Evolutionary conservation across 2,797 vertebrate species (phyloP), one percentile per base, ranked within the genome.

Genomic region (Malurus leucopterus): DNA sequence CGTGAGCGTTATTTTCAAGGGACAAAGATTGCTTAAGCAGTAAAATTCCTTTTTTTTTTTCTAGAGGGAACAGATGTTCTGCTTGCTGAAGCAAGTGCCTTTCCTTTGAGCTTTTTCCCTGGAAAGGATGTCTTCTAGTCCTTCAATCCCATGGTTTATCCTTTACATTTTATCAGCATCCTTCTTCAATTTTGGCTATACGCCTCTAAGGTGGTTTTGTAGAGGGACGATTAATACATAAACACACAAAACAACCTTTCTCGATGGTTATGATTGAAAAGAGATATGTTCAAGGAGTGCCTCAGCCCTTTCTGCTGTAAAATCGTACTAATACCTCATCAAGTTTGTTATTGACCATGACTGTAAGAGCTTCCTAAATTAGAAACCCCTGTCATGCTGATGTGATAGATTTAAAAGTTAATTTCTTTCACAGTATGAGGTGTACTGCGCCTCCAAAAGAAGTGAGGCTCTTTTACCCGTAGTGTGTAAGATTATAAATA

Each of bases 21-120:
- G 43, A 14, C 4, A 2, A 59, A 49, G 23, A 38, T 34, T 0
- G 7, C 26, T 57, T 76, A 29, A 15, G 30, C 0, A 0, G 41
- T 76, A 54, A 55, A 64, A 65, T 22, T 38, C 17, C 8, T 0
- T 1, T 16, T 15, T 16, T 15, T 76, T 86, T 81, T 50, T 50
- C 9, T 36, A n/a, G 23, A 65, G 59, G 59, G 53, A 58, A 13
- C 23, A 8, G 34, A 8, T 73, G 40, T 47, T 49, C 16, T 64
- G 34, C 43, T 64, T 27, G 57, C 49, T 24, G 59, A 76, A 83
- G 27, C 29, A 34, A 55, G 41, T 51, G 34, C 49, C 38, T 63
- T 59, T 44, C 1, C 0, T 62, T 51, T 55, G 49, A 34, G 59
- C 6, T 8, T 77, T 80, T 54, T 44, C 27, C 32, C 23, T 63